Percentiles rank a stretch among this genome's conserved stretches.
Evolutionary conservation across 2,888 invertebrate species (phyloP).

Genomic region (Thyatira batis): DNA sequence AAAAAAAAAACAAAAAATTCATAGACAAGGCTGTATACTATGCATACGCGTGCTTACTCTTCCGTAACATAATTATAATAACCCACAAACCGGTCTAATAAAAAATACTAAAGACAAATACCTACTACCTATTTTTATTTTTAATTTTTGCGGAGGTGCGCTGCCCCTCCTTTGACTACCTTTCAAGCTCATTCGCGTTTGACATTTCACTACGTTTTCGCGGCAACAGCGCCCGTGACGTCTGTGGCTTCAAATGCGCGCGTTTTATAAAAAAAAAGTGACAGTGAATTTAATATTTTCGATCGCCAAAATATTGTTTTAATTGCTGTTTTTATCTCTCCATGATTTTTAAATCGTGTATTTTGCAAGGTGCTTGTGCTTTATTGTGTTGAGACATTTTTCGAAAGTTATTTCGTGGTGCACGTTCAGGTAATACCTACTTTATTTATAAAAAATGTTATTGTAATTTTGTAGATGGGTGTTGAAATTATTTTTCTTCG

Average conservation of each 20-base stretch:
- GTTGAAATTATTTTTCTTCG: too few relatives aligned
- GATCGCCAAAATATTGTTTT: not conserved
- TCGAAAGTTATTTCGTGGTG: not conserved
- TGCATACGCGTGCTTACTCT: conserved; percentile 15
- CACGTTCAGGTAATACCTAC: not conserved
- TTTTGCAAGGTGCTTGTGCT: not conserved
- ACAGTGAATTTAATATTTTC: not conserved
- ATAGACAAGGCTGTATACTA: not conserved
- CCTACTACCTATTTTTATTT: too few relatives aligned
- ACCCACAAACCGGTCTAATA: not conserved
- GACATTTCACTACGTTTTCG: conserved; percentile 69
- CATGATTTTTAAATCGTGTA: not conserved
- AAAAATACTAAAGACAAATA: not conserved
- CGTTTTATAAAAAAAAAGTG: conserved; percentile 18
- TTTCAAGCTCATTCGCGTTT: conserved; percentile 47
- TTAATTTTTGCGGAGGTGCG: conserved; percentile 8
- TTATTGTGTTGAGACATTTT: not conserved
- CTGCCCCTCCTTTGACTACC: conserved; percentile 55
- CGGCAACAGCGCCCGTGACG: conserved; percentile 46
- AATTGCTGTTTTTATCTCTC: not conserved
- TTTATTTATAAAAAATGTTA: not conserved
- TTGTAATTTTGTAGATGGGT: not conserved
- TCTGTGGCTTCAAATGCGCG: conserved; percentile 13
- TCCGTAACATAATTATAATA: conserved; percentile 5
- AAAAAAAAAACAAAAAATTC: too few relatives aligned